These are phyloP conservation scores for Phyllopteryx taeniolatus DNA, from an alignment of 2,113 vertebrate genomes.

Conservation along the genomic window DNA sequence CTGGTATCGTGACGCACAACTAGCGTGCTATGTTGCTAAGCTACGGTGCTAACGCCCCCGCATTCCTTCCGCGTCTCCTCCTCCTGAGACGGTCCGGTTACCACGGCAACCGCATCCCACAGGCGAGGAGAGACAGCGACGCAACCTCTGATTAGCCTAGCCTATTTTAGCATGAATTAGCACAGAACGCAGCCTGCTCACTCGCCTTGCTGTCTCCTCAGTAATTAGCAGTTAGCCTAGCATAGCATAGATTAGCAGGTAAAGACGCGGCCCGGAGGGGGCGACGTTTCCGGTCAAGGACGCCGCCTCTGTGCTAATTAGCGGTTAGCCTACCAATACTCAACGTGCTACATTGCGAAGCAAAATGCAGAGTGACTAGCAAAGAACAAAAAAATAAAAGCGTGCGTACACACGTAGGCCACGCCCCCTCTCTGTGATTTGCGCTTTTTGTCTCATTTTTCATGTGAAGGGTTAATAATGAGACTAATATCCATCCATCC, in stretches of 20 bases:
- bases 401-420: not conserved
- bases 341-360: no score
- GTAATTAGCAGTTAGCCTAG: not conserved
- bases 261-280: not conserved
- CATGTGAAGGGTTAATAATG: no score
- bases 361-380: no score
- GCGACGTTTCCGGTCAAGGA: not conserved
- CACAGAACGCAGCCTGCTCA: not conserved
- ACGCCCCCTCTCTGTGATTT: no score
- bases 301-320: not conserved
- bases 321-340: no score
- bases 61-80: not conserved
- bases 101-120: constrained; percentile 36
- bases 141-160: not conserved
- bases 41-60: no score
- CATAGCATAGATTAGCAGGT: not conserved
- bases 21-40: no score
- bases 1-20: no score
- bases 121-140: constrained; percentile 6
- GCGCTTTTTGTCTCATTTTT: no score
- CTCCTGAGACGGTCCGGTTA: constrained; percentile 40
- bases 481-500: no score
- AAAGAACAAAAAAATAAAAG: not conserved
- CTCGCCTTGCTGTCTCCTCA: not conserved
- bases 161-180: not conserved